These are phyloP conservation scores for Notothenia coriiceps DNA, from an alignment of 2,113 vertebrate species.

Conservation along the genomic window DNA sequence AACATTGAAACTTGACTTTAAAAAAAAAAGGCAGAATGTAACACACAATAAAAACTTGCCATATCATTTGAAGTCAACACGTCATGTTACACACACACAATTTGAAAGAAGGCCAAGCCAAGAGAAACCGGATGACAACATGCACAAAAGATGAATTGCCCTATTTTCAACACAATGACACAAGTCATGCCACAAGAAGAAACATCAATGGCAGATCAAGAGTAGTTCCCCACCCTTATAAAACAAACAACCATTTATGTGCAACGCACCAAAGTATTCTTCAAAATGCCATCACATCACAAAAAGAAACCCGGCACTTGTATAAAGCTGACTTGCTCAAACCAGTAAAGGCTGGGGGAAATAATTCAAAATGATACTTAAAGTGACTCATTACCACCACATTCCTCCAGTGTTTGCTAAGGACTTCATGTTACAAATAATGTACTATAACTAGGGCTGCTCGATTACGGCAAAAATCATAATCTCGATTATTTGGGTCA, in stretches of 20 bases:
- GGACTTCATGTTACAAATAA: not conserved
- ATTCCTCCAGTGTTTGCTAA: not conserved
- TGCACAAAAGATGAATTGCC: not conserved
- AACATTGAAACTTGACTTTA: not conserved
- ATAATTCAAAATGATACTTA: not conserved
- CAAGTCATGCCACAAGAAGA: constrained; percentile 35
- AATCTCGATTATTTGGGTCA: no score
- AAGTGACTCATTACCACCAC: not conserved
- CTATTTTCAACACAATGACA: constrained; percentile 19
- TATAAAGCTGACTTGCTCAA: not conserved
- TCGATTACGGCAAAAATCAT: no score
- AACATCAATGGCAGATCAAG: not conserved
- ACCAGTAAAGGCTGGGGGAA: constrained; percentile 12
- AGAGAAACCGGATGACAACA: constrained; percentile 4
- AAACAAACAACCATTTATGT: constrained; percentile 7
- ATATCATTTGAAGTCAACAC: not conserved
- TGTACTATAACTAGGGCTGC: no score
- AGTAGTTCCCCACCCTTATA: constrained; percentile 15
- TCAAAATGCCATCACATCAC: not conserved
- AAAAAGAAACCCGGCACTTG: not conserved
- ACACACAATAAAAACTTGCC: not conserved
- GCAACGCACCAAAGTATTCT: not conserved
- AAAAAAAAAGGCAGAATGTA: not conserved
- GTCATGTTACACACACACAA: not conserved
- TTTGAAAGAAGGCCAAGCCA: not conserved